Base-by-base conservation (phyloP, 2,113 vertebrate species). In the Solea senegalensis region DNA sequence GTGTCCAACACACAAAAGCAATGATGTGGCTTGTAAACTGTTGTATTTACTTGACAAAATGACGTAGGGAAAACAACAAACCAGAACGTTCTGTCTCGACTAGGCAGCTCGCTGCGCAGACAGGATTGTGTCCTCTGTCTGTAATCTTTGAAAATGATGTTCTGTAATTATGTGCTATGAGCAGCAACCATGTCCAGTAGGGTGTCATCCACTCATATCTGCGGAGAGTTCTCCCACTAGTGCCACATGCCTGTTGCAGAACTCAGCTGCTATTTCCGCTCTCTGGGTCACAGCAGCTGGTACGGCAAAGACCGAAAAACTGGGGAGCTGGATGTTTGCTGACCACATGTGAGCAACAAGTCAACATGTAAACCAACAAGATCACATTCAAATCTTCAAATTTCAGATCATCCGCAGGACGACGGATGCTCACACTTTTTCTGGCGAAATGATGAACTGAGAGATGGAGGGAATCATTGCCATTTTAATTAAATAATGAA, bases 161-260 rank as follows among this genome's bases (percentile, higher is more conserved):
- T 39, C 52, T 3, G 54, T 78, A 78, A 83, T 86, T 84, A 81
- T 64, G 69, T 62, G 26, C 57, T 26, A 8, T 15, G 88, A 80
- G 82, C 88, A 83, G 79, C 82, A 87, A 89, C 67, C 66, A 69
- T 26, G 53, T 73, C 61, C 46, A 53, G 76, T 67, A 69, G 81
- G 74, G 81, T 57, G 78, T 89, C 85, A 87, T 85, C 59, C 53
- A 62, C 73, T 85, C 80, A 85, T 84, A 71, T 74, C 81, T 82
- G 83, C 81, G 78, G 87, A 91, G 86, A 90, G 77, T 84, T 91
- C 87, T 83, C 89, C 62, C 69, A 51, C 59, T 62, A 5, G 74
- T 91, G 90, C 76, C 81, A 93, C 82, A 93, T 93, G 89, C 88
- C 92, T 85, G 72, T 82, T 43, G 55, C 63, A 80, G 77, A 74